Evolutionary conservation across 23 tunicate genomes (phyloP).

Genomic region (Oikopleura albicans): DNA sequence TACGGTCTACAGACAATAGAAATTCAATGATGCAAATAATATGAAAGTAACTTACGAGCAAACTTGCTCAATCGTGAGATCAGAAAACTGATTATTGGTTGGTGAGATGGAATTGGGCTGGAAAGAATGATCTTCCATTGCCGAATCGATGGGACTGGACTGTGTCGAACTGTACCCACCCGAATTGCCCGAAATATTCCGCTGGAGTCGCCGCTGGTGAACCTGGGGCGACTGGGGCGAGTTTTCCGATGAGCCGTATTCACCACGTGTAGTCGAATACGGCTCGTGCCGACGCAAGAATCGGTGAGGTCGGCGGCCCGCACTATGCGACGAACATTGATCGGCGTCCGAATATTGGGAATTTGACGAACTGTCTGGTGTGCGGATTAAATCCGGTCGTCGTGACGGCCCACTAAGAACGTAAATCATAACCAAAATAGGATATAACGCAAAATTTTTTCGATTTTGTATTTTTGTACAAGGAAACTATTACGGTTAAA

Average conservation of each 20-base stretch:
- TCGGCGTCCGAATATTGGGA: constrained; percentile 11
- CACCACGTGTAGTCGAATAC: background rate
- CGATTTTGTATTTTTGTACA: no score
- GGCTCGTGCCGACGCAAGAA: background rate
- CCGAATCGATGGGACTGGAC: background rate
- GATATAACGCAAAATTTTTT: background rate
- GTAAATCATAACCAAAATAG: no score
- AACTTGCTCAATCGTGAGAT: background rate
- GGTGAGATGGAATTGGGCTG: constrained; percentile 12
- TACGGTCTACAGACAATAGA: no score
- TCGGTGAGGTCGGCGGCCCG: background rate
- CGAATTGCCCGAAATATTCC: constrained; percentile 16
- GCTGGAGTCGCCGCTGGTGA: background rate
- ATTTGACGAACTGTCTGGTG: background rate
- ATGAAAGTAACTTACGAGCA: constrained; percentile 6
- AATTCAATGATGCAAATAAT: no score
- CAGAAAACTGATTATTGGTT: background rate
- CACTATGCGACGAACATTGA: background rate
- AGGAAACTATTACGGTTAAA: no score
- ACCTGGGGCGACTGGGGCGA: background rate
- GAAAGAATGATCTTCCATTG: background rate
- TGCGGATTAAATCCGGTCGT: background rate
- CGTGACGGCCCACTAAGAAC: background rate
- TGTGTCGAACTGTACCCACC: constrained; percentile 9
- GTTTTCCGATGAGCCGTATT: background rate